Conservation (phyloP, 2,113 vertebrate species). For the Callaeas wilsoni region DNA sequence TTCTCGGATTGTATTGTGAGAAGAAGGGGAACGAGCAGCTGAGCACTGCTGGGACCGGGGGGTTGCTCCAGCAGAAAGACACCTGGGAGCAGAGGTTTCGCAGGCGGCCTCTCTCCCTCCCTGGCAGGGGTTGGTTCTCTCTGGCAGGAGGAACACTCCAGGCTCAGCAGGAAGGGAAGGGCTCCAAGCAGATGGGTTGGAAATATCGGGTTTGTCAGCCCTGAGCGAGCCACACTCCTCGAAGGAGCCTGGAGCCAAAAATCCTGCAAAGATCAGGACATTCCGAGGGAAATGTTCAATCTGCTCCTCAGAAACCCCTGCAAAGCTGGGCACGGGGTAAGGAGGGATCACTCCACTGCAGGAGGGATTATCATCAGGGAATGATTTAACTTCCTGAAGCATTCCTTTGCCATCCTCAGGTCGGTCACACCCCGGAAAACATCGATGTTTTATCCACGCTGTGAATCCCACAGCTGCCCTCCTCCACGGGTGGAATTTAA, state of each 20-base stretch:
- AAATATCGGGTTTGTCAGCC: not conserved
- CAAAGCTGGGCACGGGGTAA: not conserved
- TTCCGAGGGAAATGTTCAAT: not conserved
- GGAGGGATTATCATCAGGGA: no score
- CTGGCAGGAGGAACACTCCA: not conserved
- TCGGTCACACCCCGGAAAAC: not conserved
- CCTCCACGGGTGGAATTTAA: fast-evolving
- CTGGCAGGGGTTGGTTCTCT: not conserved
- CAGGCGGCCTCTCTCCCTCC: not conserved
- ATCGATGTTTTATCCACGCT: not conserved
- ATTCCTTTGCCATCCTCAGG: not conserved
- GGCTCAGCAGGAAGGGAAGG: not conserved
- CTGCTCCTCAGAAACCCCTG: not conserved
- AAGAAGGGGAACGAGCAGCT: not conserved
- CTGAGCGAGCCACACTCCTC: not conserved
- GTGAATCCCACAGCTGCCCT: not conserved
- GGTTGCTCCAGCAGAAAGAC: not conserved
- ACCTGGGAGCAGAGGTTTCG: not conserved
- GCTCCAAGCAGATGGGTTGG: not conserved
- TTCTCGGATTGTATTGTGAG: not conserved
- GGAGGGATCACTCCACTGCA: fast-evolving
- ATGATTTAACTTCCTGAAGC: not conserved
- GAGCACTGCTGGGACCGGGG: not conserved
- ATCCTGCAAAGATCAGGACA: not conserved
- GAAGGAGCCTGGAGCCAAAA: not conserved